Percentiles rank a stretch among this genome's conserved stretches.
Evolutionary conservation across 2,888 invertebrate genomes (phyloP).

Genomic region (Rhagium mordax): DNA sequence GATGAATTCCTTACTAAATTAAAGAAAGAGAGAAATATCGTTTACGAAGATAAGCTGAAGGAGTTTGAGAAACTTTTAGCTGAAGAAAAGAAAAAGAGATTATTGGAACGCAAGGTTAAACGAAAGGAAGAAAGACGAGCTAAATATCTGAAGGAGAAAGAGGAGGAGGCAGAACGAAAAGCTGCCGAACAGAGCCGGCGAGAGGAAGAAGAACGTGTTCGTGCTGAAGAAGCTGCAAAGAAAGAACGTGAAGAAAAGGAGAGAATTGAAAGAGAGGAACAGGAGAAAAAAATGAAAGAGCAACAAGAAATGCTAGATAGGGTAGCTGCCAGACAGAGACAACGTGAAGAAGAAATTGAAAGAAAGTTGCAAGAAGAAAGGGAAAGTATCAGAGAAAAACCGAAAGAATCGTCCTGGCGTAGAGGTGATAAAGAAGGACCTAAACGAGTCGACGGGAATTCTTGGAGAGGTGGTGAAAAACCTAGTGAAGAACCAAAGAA

Average conservation of each 20-base stretch:
- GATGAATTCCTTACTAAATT: constrained; percentile 85
- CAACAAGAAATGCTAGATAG: constrained; percentile 79
- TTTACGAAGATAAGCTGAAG: constrained; percentile 76
- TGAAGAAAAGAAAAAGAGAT: constrained; percentile 77
- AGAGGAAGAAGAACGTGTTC: constrained; percentile 72
- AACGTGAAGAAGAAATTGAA: constrained; percentile 80
- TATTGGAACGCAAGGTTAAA: constrained; percentile 77
- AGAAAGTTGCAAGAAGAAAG: constrained; percentile 48
- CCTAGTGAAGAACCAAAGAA: constrained; percentile 54
- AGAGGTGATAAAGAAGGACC: constrained; percentile 40
- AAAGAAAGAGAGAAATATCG: constrained; percentile 80
- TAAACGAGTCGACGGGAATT: constrained; percentile 37
- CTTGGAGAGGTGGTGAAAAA: constrained; percentile 20
- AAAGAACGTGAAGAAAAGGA: constrained; percentile 75
- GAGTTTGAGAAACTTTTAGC: constrained; percentile 81
- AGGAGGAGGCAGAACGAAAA: constrained; percentile 77
- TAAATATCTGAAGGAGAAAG: constrained; percentile 80
- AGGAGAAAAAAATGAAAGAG: constrained; percentile 74
- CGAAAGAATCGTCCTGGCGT: constrained; percentile 52
- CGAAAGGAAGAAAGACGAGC: constrained; percentile 77
- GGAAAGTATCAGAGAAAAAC: constrained; percentile 39
- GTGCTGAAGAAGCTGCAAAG: constrained; percentile 71
- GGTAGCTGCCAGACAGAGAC: constrained; percentile 77
- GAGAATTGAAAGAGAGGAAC: constrained; percentile 74
- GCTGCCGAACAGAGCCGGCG: constrained; percentile 77